Conservation (phyloP, 2,797 vertebrate species). For the Bradypodion ventrale region DNA sequence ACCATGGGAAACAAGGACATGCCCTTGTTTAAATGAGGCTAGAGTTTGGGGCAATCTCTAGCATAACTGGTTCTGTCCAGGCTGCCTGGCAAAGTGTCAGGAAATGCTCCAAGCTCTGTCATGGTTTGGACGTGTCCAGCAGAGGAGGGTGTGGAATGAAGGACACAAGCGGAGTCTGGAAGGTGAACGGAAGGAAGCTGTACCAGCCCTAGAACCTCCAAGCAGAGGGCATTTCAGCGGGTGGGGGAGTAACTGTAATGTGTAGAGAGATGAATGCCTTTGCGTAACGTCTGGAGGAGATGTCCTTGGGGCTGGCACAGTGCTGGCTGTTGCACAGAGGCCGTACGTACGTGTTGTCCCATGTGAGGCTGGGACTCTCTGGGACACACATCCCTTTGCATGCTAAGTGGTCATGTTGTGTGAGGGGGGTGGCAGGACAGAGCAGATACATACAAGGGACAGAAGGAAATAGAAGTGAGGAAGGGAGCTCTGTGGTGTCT, state of each 20-base stretch:
- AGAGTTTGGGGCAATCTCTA: not conserved
- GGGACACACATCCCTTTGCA: conserved; percentile 6
- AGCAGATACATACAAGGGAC: not conserved
- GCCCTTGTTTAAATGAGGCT: not conserved
- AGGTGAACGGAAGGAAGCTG: too few relatives aligned
- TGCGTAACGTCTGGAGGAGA: conserved; percentile 1
- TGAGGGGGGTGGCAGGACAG: not conserved
- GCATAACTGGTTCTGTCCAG: not conserved
- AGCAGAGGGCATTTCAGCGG: not conserved
- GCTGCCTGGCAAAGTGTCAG: not conserved
- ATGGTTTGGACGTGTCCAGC: not conserved
- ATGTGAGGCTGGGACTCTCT: not conserved
- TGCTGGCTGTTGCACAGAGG: conserved; percentile 29
- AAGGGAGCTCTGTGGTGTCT: not conserved
- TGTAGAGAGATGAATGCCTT: conserved; percentile 6
- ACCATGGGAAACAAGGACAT: not conserved
- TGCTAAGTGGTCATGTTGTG: conserved; percentile 7
- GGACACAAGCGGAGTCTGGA: not conserved
- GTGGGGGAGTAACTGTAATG: not conserved
- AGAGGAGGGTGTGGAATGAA: not conserved
- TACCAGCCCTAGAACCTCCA: not conserved
- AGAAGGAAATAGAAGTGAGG: not conserved
- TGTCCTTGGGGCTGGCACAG: conserved; percentile 39
- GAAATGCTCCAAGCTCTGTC: not conserved
- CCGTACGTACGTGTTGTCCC: conserved; percentile 25